phyloP scores from a whole-genome alignment of 1,140 invertebrate species.

The Ceratina australensis region DNA sequence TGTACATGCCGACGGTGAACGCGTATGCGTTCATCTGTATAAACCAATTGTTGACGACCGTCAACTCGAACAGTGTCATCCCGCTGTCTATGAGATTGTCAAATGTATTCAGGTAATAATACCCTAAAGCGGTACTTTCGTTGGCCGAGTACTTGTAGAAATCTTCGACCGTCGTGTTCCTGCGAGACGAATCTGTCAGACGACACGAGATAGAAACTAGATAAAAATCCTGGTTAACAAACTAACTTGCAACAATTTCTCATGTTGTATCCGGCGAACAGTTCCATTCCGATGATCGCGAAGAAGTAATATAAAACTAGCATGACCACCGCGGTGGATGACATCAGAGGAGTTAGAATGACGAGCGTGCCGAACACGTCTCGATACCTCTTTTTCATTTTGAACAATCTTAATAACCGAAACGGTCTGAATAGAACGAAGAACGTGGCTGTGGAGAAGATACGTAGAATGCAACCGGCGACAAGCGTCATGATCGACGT shows the following conservation, averaged over 20 bases:
- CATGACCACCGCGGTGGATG: conserved; percentile 90
- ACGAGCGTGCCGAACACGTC: conserved; percentile 95
- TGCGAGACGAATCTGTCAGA: conserved; percentile 72
- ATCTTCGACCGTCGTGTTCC: conserved; percentile 91
- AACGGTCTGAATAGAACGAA: conserved; percentile 88
- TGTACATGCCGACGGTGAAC: conserved; percentile 83
- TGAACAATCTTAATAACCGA: conserved; percentile 85
- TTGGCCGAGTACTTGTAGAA: conserved; percentile 88
- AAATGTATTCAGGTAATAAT: conserved; percentile 95
- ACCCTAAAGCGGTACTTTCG: conserved; percentile 84
- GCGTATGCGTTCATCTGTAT: conserved; percentile 96
- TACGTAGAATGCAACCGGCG: conserved; percentile 83
- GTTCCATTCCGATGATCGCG: conserved; percentile 94
- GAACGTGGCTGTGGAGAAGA: conserved; percentile 85
- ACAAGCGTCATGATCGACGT: conserved; percentile 85
- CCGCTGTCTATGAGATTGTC: conserved; percentile 86
- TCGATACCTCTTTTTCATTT: conserved; percentile 91
- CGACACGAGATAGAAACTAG: conserved; percentile 11
- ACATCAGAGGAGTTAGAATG: conserved; percentile 88
- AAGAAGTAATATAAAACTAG: conserved; percentile 95
- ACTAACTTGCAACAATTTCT: conserved; percentile 92
- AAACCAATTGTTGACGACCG: conserved; percentile 95
- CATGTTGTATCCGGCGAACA: conserved; percentile 89
- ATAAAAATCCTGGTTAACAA: conserved; percentile 19
- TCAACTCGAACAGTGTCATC: conserved; percentile 94